Evolutionary conservation across 2,888 invertebrate genomes (phyloP), one percentile per base, ranked within the genome.

Genomic region (Corbicula japonica): DNA sequence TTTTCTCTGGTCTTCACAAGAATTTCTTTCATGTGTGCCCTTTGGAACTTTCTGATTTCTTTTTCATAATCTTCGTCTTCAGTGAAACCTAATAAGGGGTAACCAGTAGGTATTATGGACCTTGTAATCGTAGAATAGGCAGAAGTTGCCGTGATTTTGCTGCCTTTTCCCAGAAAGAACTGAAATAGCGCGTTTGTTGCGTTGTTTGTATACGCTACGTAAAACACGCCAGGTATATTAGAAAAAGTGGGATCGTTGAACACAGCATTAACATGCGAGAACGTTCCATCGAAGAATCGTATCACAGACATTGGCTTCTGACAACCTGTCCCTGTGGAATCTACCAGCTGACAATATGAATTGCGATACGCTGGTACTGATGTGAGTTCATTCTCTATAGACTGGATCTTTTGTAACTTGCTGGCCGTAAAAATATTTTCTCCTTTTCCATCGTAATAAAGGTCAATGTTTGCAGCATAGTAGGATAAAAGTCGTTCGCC

Each of bases 221-320:
- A 72, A 1, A 88, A 23, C 8, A 89, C 87, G 1, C 18, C 46
- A 0, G 76, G 34, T 35, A 89, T 85, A 60, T 87, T 86, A 28
- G 65, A 78, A 56, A 86, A 89, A 3, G 70, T 65, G 1, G 85
- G 70, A 74, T 89, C 88, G 41, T 84, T 76, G 44, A 89, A 88
- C 0, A 70, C 68, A 2, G 86, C 65, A 65, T 77, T 66, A 8
- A 85, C 23, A 23, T 34, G 28, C 3, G 76, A 23, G 46, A 75
- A 81, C 0, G 87, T 86, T 8, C 89, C 89, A 54, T 89, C 89
- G 66, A 89, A 89, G 41, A 82, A 86, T 1, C 87, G 79, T 21
- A 87, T 54, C 4, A 88, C 65, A 4, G 88, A 89, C 6, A 62
- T 35, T 0, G 84, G 80, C 6, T 77, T 68, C 18, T 63, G 58